Conservation (phyloP, 1,140 invertebrate genomes). For the Apis mellifera region Amel_HAv3.1 CM009944.2:7213501-7214000, state of each 20-base stretch:
- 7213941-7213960: slow-evolving; percentile 22
- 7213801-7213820: slow-evolving; percentile 57
- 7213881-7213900: neutral
- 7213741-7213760: slow-evolving; percentile 66
- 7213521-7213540: slow-evolving; percentile 84
- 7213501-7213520: slow-evolving; percentile 85
- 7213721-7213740: slow-evolving; percentile 63
- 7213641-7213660: slow-evolving; percentile 83
- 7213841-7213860: neutral
- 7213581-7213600: slow-evolving; percentile 84
- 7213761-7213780: slow-evolving; percentile 62
- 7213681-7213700: slow-evolving; percentile 48
- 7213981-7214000: neutral
- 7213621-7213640: slow-evolving; percentile 84
- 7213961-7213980: neutral
- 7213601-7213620: slow-evolving; percentile 84
- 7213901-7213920: too few species aligned
- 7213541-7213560: slow-evolving; percentile 84
- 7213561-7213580: slow-evolving; percentile 81
- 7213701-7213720: slow-evolving; percentile 37
- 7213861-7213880: neutral
- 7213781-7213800: slow-evolving; percentile 70
- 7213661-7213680: slow-evolving; percentile 78
- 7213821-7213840: neutral
- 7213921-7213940: too few species aligned